phyloP scores from a whole-genome alignment of 2,113 vertebrate species.

The Neomonachus schauinslandi region DNA sequence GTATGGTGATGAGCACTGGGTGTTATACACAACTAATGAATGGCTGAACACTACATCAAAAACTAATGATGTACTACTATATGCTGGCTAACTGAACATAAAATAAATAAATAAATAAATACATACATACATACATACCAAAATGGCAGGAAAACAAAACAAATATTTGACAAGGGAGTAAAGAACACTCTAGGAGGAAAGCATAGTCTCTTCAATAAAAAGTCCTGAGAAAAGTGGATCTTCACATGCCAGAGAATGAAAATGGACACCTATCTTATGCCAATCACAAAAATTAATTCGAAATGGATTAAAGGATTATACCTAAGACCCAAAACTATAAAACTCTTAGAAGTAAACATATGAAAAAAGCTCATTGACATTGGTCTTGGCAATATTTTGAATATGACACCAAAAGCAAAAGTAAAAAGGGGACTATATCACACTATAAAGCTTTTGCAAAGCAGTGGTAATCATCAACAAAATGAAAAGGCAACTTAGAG shows the following conservation, averaged over 20 bases:
- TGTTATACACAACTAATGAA: too few species aligned
- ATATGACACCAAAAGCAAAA: background rate
- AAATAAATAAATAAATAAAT: too few species aligned
- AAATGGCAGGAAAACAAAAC: too few species aligned
- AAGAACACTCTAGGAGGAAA: background rate
- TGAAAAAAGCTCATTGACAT: background rate
- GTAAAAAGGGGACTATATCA: background rate
- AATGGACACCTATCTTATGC: background rate
- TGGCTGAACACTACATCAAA: too few species aligned
- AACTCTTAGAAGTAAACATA: background rate
- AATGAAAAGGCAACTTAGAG: background rate
- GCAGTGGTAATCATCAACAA: background rate
- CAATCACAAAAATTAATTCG: background rate
- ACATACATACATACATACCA: too few species aligned
- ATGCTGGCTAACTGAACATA: too few species aligned
- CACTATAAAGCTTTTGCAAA: background rate
- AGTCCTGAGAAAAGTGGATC: background rate
- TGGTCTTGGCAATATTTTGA: background rate
- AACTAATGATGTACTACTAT: too few species aligned
- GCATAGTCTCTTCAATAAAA: background rate
- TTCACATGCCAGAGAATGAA: background rate
- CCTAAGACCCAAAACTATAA: too few species aligned
- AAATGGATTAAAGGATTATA: background rate
- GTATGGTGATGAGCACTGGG: too few species aligned
- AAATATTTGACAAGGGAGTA: background rate